phyloP scores from a whole-genome alignment of 2,113 vertebrate genomes.

The Oenanthe melanoleuca region DNA sequence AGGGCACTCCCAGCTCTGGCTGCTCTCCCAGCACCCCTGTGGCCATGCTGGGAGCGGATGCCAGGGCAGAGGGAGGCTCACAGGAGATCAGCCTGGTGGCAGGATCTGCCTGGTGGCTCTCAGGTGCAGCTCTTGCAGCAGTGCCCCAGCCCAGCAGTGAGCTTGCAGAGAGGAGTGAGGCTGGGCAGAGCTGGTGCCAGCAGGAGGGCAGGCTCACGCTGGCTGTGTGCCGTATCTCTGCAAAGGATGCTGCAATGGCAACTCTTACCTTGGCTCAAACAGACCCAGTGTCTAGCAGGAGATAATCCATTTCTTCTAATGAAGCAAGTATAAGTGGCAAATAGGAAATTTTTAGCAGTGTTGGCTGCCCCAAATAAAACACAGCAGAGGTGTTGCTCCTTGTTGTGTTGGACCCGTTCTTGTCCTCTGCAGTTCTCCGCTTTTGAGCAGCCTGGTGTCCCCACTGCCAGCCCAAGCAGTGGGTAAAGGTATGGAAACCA shows the following conservation, averaged over 20 bases:
- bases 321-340: background rate
- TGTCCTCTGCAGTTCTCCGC: fast-evolving
- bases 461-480: background rate
- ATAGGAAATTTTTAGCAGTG: background rate
- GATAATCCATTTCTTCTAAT: background rate
- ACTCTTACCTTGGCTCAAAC: background rate
- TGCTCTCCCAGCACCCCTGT: background rate
- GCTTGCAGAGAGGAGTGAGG: background rate
- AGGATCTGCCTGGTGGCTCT: background rate
- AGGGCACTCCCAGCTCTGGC: background rate
- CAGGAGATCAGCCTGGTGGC: background rate
- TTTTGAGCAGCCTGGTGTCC: background rate
- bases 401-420: background rate
- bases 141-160: background rate
- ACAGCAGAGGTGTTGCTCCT: fast-evolving
- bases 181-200: background rate
- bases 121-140: background rate
- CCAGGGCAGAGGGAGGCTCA: fast-evolving
- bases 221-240: fast-evolving
- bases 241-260: background rate
- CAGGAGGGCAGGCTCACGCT: background rate
- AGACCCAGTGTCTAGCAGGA: background rate
- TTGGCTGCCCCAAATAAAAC: background rate
- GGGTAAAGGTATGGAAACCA: background rate
- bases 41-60: fast-evolving